Evolutionary conservation across 2,888 invertebrate genomes (phyloP), one percentile per base, ranked within the genome.

Genomic region (Archaeoteleia sp.): DNA sequence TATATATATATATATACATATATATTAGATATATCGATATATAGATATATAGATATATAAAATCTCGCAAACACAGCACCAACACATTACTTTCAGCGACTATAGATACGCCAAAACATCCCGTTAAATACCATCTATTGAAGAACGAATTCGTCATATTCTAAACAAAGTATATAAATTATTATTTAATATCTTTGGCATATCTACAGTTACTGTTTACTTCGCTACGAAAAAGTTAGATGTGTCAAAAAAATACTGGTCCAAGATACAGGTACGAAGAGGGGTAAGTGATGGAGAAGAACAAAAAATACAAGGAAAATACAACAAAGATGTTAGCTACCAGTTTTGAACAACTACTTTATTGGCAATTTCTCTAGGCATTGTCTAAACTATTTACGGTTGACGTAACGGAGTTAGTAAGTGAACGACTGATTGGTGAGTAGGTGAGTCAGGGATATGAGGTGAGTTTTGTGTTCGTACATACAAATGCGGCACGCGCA

Each of bases 321-420:
- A 85, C 83, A 85, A 20, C 84, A 85, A 83, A 84, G 78, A 83
- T 80, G 84, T 85, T 85, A 85, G 83, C 85, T 85, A 85, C 85
- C 79, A 85, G 81, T 85, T 84, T 84, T 82, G 80, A 82, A 80
- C 78, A 78, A 83, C 85, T 85, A 85, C 85, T 85, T 85, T 85
- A 85, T 85, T 85, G 84, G 85, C 85, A 84, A 83, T 83, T 83
- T 80, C 74, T 82, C 84, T 84, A 85, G 80, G 85, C 84, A 84
- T 83, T 78, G 73, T 83, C 84, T 85, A 85, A 84, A 81, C 81
- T 85, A 78, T 77, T 79, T 83, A 82, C 80, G 80, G 80, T 82
- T 75, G 70, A 77, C 76, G 77, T 77, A 79, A 79, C 76, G 74
- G 76, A 77, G 77, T 78, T 79, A 75, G 77, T 76, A 74, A 77